phyloP scores from a whole-genome alignment of 2,888 invertebrate species.

The Nephrotoma guestfalica region DNA sequence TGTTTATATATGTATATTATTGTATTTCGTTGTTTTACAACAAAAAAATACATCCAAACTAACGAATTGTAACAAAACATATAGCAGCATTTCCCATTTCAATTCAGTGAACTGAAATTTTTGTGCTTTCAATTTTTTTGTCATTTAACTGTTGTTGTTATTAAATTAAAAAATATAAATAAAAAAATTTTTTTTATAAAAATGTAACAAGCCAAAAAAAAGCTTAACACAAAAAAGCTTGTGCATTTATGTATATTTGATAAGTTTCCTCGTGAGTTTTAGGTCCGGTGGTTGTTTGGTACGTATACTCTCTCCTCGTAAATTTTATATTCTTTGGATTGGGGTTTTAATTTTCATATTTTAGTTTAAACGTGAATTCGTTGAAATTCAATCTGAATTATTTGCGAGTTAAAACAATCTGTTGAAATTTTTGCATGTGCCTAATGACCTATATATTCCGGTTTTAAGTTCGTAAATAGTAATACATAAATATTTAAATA shows the following conservation, averaged over 20 bases:
- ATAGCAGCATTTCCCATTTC: not conserved
- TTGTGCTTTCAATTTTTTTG: not conserved
- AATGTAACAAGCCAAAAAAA: not conserved
- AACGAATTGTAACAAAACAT: not conserved
- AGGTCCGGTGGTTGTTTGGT: not conserved
- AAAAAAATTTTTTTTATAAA: not conserved
- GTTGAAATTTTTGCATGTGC: no score
- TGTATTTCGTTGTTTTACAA: not conserved
- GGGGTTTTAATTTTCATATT: no score
- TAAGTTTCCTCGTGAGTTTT: not conserved
- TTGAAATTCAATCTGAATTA: no score
- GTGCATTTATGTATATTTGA: not conserved
- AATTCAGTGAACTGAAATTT: not conserved
- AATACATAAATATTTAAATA: no score
- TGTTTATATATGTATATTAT: not conserved
- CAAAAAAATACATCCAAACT: not conserved
- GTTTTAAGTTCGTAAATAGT: no score
- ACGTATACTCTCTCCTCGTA: no score
- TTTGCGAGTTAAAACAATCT: no score
- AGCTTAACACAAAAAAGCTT: not conserved
- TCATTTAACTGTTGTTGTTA: not conserved
- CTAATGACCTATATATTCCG: no score
- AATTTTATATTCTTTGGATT: no score
- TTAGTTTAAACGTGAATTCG: no score
- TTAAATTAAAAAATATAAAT: not conserved